These are phyloP conservation scores for Subacronicta megacephala DNA, from an alignment of 2,888 invertebrate species.

Conservation along the genomic window DNA sequence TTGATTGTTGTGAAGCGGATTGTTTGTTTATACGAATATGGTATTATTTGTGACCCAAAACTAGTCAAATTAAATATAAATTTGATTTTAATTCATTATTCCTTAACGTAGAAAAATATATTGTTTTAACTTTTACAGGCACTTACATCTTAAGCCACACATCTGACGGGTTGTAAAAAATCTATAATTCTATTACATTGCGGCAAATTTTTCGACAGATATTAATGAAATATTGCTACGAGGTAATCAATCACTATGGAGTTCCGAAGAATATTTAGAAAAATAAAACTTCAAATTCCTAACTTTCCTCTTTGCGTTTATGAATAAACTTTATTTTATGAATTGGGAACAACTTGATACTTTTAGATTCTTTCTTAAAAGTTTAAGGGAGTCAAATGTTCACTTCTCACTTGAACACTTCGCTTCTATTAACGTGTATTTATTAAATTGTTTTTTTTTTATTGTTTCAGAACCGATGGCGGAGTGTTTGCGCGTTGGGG, in stretches of 20 bases:
- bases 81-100: not conserved
- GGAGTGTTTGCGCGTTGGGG: constrained; percentile 92
- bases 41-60: constrained; percentile 19
- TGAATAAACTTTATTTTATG: constrained; percentile 61
- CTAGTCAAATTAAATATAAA: not conserved
- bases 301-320: constrained; percentile 64
- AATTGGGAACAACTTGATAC: constrained; percentile 57
- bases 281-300: constrained; percentile 66
- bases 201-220: constrained; percentile 83
- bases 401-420: constrained; percentile 44
- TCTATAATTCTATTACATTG: constrained; percentile 71
- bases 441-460: constrained; percentile 51
- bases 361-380: constrained; percentile 55
- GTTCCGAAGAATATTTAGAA: constrained; percentile 69
- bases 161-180: constrained; percentile 64
- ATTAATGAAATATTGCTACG: constrained; percentile 83
- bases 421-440: constrained; percentile 37
- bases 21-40: constrained; percentile 37
- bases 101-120: not conserved
- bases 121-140: constrained; percentile 5
- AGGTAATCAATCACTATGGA: constrained; percentile 83
- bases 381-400: constrained; percentile 50
- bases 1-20: constrained; percentile 43
- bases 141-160: constrained; percentile 35
- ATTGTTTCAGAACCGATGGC: constrained; percentile 92